Evolutionary conservation across 2,888 invertebrate species (phyloP), one percentile per base, ranked within the genome.

Genomic region (Notodonta dromedarius): DNA sequence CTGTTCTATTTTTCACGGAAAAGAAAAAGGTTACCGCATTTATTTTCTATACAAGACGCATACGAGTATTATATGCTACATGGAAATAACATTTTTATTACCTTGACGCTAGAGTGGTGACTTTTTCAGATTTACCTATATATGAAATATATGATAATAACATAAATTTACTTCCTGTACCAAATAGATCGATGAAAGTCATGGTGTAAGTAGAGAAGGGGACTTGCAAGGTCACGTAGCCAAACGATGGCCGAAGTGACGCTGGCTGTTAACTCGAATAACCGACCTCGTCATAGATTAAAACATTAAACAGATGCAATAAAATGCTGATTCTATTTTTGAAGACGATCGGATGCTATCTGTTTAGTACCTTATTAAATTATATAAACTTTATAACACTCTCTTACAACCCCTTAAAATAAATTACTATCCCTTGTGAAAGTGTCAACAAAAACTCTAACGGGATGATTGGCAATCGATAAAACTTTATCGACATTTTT

Each of bases 201-300:
- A 64, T 70, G 59, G 58, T 65, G 61, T 50, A 73, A 69, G 69
- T 70, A 42, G 60, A n/a, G 65, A 67, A 65, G 62, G 62, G 71
- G 63, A 73, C 64, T 69, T 67, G 73, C 77, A 83, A 84, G 84
- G 87, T 89, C 91, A 91, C 90, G 90, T 90, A 83, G 69, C 71
- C 70, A 71, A 77, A 82, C 84, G 83, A 77, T 78, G 73, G 76
- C 70, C 80, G 74, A 73, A 87, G 84, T 77, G 80, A 82, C 77
- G 77, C 71, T 54, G 77, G 76, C 75, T 70, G 81, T 78, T 82
- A 81, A 81, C 80, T 82, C 58, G 74, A 80, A 82, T 80, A 79
- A 78, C 78, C 69, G 70, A 73, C 73, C 66, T 59, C 58, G 65
- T 46, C 79, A 83, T 67, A 82, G 84, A 86, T 60, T 76, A 79